These are phyloP conservation scores for Aramus guarauna DNA, from an alignment of 2,113 vertebrate genomes.

Conservation along the genomic window DNA sequence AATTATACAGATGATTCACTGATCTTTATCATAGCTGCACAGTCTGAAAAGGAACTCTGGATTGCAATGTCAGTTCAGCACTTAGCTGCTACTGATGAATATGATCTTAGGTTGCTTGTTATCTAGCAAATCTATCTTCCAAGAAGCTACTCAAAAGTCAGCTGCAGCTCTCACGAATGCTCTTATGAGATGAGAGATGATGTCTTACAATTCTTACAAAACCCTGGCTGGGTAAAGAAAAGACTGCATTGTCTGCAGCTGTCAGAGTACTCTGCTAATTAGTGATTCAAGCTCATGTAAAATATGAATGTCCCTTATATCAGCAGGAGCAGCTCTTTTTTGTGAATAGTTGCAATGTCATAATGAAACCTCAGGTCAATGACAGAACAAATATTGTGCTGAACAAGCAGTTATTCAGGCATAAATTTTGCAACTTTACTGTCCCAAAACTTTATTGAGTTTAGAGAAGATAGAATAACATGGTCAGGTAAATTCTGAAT, in stretches of 20 bases:
- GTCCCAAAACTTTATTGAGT: rapidly evolving
- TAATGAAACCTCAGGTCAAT: not conserved
- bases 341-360: not conserved
- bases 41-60: not conserved
- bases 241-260: not conserved
- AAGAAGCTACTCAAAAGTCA: not conserved
- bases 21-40: not conserved
- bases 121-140: not conserved
- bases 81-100: not conserved
- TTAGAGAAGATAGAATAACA: not conserved
- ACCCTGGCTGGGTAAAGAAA: not conserved
- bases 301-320: not conserved
- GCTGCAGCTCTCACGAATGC: not conserved
- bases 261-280: not conserved
- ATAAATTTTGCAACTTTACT: not conserved
- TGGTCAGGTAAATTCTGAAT: not conserved
- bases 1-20: constrained; percentile 13
- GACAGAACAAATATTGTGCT: not conserved
- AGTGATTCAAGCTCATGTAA: not conserved
- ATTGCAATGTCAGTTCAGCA: not conserved
- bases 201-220: not conserved
- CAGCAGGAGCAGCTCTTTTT: not conserved
- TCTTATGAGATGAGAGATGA: not conserved
- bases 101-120: not conserved
- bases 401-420: not conserved